phyloP scores from a whole-genome alignment of 2,113 vertebrate species.

The Nothocercus julius region DNA sequence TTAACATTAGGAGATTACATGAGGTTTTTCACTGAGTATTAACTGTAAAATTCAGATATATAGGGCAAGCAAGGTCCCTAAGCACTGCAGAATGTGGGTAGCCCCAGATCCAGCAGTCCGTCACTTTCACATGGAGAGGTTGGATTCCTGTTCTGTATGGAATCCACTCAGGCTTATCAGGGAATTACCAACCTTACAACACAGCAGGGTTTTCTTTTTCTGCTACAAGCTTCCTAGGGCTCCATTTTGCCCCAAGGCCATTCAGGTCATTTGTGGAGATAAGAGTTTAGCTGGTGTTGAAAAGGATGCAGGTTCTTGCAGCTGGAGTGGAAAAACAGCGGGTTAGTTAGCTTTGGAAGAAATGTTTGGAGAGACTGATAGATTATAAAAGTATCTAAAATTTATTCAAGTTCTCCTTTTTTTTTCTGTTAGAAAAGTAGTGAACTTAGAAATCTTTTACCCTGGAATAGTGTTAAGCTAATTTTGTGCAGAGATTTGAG shows the following conservation, averaged over 20 bases:
- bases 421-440: neutral
- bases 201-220: neutral
- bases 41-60: neutral
- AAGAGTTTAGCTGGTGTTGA: neutral
- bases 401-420: neutral
- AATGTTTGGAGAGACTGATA: neutral
- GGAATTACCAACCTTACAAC: neutral
- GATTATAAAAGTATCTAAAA: neutral
- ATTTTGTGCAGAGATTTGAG: neutral
- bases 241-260: neutral
- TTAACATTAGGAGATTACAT: neutral
- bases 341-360: neutral
- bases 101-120: neutral
- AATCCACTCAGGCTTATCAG: neutral
- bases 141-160: neutral
- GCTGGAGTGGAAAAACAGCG: neutral
- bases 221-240: neutral
- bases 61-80: neutral
- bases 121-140: neutral
- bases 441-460: neutral
- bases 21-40: neutral
- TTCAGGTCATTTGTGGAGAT: neutral
- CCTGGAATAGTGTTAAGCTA: neutral
- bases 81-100: neutral
- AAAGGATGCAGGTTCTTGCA: neutral